phyloP scores from a whole-genome alignment of 2,888 invertebrate species.

The Rhagium mordax region DNA sequence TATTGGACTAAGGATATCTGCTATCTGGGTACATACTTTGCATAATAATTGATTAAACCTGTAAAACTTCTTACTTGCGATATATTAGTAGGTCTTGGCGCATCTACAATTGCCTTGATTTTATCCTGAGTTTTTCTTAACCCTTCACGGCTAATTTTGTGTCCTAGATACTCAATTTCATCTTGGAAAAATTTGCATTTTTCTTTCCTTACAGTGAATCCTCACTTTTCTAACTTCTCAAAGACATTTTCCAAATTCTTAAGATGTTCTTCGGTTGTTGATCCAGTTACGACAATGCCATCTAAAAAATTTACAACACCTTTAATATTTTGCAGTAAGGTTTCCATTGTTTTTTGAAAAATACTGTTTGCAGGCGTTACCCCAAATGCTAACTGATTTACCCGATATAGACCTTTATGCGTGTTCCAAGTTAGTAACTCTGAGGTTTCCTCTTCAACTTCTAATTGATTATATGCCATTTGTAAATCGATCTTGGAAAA shows the following conservation, averaged over 20 bases:
- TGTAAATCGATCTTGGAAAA: conserved; percentile 49
- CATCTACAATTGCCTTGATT: conserved; percentile 45
- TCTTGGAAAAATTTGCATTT: conserved; percentile 63
- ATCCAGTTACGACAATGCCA: conserved; percentile 59
- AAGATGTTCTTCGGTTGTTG: conserved; percentile 48
- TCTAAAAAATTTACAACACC: conserved; percentile 58
- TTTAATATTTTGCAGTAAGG: conserved; percentile 56
- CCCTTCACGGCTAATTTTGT: conserved; percentile 45
- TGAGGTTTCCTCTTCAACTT: conserved; percentile 57
- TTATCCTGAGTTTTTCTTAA: conserved; percentile 42
- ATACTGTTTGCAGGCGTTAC: conserved; percentile 62
- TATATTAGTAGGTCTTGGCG: conserved; percentile 21
- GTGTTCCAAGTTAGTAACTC: conserved; percentile 60
- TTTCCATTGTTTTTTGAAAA: conserved; percentile 63
- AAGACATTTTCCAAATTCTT: conserved; percentile 53
- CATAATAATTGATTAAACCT: neutral
- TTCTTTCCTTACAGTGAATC: conserved; percentile 55
- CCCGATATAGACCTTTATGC: conserved; percentile 52
- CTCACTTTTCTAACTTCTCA: conserved; percentile 49
- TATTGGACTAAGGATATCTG: neutral
- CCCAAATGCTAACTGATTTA: conserved; percentile 63
- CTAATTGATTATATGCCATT: conserved; percentile 63
- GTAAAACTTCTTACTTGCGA: neutral
- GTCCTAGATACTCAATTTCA: conserved; percentile 60
- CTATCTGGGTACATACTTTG: too few species aligned